Evolutionary conservation across 2,888 invertebrate genomes (phyloP), one percentile per base, ranked within the genome.

Genomic region (Syrphus vitripennis): DNA sequence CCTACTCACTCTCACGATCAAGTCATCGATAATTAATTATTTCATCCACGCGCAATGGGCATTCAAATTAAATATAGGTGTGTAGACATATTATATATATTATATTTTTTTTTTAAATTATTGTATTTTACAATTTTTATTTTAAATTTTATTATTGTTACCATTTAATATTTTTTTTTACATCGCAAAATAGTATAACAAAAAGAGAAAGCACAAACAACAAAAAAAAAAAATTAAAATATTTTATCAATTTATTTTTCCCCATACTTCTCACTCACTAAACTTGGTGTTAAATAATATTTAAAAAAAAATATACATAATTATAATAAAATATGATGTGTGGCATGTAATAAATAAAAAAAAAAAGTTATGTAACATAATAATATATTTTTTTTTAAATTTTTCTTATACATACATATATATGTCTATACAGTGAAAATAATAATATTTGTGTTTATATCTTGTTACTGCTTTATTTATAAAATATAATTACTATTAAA

Each of bases 11-110:
- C 5, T 50, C 50, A 61, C 61, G 70, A 31, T 76, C 65, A 71
- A 57, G 37, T 55, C 69, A 83, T 69, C 57, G 26, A 29, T 12
- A 26, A 26, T 50, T 34, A 76, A 29, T 70, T 63, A 57, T 72
- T 69, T 59, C 78, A 79, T 74, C 72, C 78, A 79, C 71, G 63
- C 61, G 69, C 77, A 78, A 50, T 78, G 69, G 86, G 82, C 82
- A 82, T 82, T 82, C 86, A 63, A 61, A 72, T 31, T 72, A 19
- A 61, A 53, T 82, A 86, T 86, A 86, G 86, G 86, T 86, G 86
- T 86, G 86, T 86, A 82, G 55, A 74, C 76, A 76, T 63, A 70
- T 70, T 53, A 50, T 53, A 55, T 53, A 50, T 53, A 55, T 61
- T 76, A 45, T 70, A 37, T 19, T 50, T 42, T 74, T 79, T 45